phyloP scores from a whole-genome alignment of 2,888 invertebrate species.

The Hydraecia micacea region DNA sequence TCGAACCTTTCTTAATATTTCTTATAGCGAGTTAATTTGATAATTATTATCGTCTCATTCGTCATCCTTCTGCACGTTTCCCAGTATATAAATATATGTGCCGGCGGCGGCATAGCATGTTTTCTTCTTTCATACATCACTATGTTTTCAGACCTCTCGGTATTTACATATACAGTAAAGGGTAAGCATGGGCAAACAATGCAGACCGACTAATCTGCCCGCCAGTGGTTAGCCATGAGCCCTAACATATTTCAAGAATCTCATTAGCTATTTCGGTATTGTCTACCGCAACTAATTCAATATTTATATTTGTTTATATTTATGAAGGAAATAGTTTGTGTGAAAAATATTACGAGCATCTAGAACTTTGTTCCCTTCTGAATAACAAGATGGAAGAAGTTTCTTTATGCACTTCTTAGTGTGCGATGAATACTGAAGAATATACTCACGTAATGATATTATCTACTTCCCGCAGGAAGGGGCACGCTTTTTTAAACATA shows the following conservation, averaged over 20 bases:
- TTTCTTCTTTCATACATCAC: not conserved
- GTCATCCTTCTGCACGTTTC: not conserved
- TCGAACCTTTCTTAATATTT: not conserved
- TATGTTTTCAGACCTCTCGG: not conserved
- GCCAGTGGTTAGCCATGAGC: constrained; percentile 4
- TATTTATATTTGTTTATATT: constrained; percentile 10
- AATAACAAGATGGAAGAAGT: constrained; percentile 14
- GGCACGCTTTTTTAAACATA: not conserved
- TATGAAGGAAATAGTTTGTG: constrained; percentile 10
- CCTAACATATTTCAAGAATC: constrained; percentile 14
- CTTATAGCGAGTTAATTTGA: not conserved
- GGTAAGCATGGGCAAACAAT: not conserved
- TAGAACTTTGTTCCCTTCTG: not conserved
- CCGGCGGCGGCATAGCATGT: too few relatives aligned
- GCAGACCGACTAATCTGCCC: constrained; percentile 3
- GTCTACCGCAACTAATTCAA: constrained; percentile 2
- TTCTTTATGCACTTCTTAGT: constrained; percentile 16
- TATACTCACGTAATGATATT: not conserved
- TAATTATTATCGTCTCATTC: not conserved
- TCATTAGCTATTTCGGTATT: not conserved
- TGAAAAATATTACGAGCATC: constrained; percentile 1
- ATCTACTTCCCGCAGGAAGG: not conserved
- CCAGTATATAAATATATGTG: not conserved
- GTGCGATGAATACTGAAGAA: constrained; percentile 8
- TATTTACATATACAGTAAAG: not conserved